These are phyloP conservation scores for Coronaproctus castanopsis DNA, from an alignment of 2,888 invertebrate genomes.

Conservation along the genomic window DNA sequence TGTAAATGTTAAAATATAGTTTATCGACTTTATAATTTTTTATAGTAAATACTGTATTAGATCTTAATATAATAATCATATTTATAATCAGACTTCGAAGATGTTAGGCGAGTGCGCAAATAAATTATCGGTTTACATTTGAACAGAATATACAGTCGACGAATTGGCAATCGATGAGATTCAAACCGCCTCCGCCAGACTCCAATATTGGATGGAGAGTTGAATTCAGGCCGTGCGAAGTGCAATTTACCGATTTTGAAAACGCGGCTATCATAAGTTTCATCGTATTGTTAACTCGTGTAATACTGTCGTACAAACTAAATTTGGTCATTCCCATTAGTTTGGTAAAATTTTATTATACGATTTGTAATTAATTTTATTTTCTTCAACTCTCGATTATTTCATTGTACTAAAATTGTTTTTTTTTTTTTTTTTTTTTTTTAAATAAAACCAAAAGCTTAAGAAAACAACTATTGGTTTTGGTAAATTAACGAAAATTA, in stretches of 20 bases:
- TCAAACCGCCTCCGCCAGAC: slow-evolving; percentile 93
- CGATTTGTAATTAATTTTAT: not conserved
- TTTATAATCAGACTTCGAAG: no score
- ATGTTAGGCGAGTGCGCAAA: no score
- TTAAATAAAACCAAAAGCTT: no score
- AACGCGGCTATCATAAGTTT: slow-evolving; percentile 98
- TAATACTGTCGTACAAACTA: slow-evolving; percentile 85
- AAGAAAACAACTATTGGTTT: no score
- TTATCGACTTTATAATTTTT: no score
- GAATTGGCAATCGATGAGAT: slow-evolving; percentile 98
- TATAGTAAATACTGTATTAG: no score
- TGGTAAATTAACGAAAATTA: no score
- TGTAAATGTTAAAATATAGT: no score
- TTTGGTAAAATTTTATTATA: slow-evolving; percentile 37
- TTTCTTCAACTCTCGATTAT: not conserved
- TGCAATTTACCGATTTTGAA: slow-evolving; percentile 97
- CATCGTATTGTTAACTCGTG: slow-evolving; percentile 85
- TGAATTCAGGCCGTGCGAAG: slow-evolving; percentile 96
- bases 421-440: slow-evolving; percentile 1
- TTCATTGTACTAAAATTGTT: not conserved
- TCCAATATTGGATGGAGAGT: slow-evolving; percentile 97
- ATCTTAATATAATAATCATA: no score
- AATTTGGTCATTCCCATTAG: slow-evolving; percentile 95
- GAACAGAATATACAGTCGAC: slow-evolving; percentile 97
- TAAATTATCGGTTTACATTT: no score